Percentiles rank a stretch among this genome's conserved stretches.
phyloP scores from a whole-genome alignment of 2,797 vertebrate genomes.

The Pangasius larnaudii region DNA sequence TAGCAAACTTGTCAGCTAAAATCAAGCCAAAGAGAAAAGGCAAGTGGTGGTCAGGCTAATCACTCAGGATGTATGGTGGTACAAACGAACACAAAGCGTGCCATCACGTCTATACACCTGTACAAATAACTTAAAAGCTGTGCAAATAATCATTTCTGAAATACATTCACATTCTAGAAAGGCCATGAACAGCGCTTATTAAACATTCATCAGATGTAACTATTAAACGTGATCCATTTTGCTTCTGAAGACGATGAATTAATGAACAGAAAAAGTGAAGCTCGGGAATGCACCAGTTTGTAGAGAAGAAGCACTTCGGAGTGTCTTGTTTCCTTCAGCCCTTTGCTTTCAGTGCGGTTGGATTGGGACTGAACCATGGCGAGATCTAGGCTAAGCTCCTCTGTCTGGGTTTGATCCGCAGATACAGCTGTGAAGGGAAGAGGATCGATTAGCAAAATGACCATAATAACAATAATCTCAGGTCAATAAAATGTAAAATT shows the following conservation, averaged over 20 bases:
- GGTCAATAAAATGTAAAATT: background rate
- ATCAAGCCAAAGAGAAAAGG: background rate
- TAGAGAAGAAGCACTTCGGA: constrained; percentile 22
- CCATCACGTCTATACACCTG: background rate
- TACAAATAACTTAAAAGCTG: constrained; percentile 23
- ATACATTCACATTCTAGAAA: constrained; percentile 36
- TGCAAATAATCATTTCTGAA: background rate
- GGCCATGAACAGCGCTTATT: constrained; percentile 1
- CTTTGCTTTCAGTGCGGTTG: constrained; percentile 21
- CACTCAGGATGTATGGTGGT: background rate
- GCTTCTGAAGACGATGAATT: background rate
- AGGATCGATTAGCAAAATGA: background rate
- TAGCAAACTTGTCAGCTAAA: background rate
- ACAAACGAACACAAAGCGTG: background rate
- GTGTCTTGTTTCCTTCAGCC: constrained; percentile 7
- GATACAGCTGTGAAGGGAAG: constrained; percentile 81
- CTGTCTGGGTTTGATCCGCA: constrained; percentile 90
- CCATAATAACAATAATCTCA: background rate
- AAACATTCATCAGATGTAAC: constrained; percentile 13
- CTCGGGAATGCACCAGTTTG: constrained; percentile 2
- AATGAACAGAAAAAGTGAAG: background rate
- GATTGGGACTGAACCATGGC: background rate
- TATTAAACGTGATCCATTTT: background rate
- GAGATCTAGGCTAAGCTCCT: constrained; percentile 85
- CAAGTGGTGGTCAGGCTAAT: background rate